phyloP scores from a whole-genome alignment of 2,113 vertebrate species.

The Clarias batrachus region DNA sequence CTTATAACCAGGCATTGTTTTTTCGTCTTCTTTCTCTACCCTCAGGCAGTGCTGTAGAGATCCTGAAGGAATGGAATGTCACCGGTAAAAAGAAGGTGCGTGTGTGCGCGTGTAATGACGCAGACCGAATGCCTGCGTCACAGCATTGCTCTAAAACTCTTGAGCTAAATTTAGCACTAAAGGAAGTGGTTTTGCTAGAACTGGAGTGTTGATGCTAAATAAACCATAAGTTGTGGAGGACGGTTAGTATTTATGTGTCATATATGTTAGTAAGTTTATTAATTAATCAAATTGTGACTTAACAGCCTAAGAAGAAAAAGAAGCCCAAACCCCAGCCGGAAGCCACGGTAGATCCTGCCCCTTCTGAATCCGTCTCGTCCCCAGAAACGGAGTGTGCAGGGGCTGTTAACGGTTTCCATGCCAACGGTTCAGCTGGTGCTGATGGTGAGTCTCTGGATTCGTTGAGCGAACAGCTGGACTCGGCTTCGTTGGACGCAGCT shows the following conservation, averaged over 20 bases:
- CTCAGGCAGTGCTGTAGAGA: slow-evolving; percentile 86
- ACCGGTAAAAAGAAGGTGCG: slow-evolving; percentile 94
- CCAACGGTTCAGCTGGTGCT: slow-evolving; percentile 80
- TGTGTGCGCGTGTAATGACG: slow-evolving; percentile 47
- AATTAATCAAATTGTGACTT: slow-evolving; percentile 1
- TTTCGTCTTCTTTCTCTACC: slow-evolving; percentile 38
- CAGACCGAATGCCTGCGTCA: neutral
- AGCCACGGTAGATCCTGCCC: slow-evolving; percentile 61
- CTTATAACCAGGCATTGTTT: neutral
- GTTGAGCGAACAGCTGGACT: slow-evolving; percentile 89
- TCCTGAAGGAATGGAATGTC: slow-evolving; percentile 94
- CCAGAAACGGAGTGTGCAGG: slow-evolving; percentile 67
- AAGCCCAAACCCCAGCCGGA: slow-evolving; percentile 85
- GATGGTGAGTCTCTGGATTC: slow-evolving; percentile 89
- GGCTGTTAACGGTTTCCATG: slow-evolving; percentile 84
- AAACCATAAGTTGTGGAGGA: neutral
- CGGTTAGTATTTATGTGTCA: neutral
- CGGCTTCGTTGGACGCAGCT: slow-evolving; percentile 81
- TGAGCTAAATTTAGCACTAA: slow-evolving; percentile 22
- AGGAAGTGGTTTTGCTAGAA: neutral
- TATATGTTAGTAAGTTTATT: neutral
- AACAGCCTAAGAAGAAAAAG: slow-evolving; percentile 91
- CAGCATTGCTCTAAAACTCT: neutral
- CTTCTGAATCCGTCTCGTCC: slow-evolving; percentile 58
- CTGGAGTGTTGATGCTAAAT: neutral